Conservation (phyloP, 2,888 invertebrate species). For the Spisula subtruncata region DNA sequence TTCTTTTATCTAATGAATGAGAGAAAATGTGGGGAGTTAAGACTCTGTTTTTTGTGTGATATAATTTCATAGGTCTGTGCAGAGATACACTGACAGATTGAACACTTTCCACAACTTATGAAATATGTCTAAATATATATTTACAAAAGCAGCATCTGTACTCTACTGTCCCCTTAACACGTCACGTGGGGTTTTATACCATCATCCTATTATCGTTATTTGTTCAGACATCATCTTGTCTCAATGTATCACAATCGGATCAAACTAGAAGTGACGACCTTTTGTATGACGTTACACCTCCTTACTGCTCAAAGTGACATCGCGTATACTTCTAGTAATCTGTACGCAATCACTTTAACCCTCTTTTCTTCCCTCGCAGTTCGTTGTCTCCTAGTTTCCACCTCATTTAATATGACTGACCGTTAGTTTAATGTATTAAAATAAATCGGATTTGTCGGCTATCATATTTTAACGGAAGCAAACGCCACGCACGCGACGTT, state of each 20-base stretch:
- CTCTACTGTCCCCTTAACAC: neutral
- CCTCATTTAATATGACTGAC: conserved; percentile 58
- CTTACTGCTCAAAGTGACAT: conserved; percentile 34
- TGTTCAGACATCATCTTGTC: neutral
- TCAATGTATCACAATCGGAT: neutral
- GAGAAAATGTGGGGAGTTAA: too few species aligned
- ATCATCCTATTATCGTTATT: neutral
- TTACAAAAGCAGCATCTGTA: conserved; percentile 3
- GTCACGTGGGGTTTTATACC: neutral
- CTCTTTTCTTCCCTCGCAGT: conserved; percentile 12
- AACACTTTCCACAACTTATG: too few species aligned
- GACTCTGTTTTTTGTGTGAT: too few species aligned
- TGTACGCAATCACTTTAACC: conserved; percentile 7
- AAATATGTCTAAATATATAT: neutral
- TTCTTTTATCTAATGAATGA: too few species aligned
- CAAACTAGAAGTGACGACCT: neutral
- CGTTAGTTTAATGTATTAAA: conserved; percentile 64
- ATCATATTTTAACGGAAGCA: conserved; percentile 69
- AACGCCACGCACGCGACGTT: conserved; percentile 73
- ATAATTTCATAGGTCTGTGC: too few species aligned
- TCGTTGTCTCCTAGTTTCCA: conserved; percentile 50
- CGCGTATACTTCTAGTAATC: conserved; percentile 12
- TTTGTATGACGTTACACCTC: conserved; percentile 7
- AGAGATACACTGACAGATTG: too few species aligned
- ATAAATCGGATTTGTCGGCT: conserved; percentile 63